These are phyloP conservation scores for Parasteatoda tepidariorum DNA, from an alignment of 1,140 invertebrate genomes.

Conservation along the genomic window DNA sequence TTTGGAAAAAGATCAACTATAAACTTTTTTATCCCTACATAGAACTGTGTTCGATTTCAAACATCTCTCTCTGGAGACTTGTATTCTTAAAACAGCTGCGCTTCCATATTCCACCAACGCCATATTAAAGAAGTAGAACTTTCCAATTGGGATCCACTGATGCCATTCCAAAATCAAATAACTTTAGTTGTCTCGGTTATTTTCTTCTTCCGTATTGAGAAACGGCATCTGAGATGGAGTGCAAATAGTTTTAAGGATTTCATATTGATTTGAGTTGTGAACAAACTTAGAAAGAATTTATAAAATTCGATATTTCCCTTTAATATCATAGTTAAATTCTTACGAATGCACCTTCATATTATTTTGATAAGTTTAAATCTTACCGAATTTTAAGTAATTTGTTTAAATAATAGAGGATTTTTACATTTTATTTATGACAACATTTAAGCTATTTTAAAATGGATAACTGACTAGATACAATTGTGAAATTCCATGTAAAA, in stretches of 20 bases:
- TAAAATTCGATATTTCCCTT: no score
- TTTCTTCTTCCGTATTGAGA: conserved; percentile 1
- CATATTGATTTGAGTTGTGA: conserved; percentile 4
- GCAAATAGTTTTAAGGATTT: conserved; percentile 42
- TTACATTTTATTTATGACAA: no score
- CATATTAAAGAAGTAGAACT: conserved; percentile 20
- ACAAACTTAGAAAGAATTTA: neutral
- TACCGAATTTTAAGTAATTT: no score
- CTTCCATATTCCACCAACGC: conserved; percentile 15
- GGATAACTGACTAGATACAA: no score
- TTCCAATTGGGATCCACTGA: conserved; percentile 28
- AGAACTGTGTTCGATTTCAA: neutral
- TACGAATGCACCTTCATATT: no score
- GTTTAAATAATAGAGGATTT: no score
- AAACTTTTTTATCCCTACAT: neutral
- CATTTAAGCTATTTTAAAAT: no score
- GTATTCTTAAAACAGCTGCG: conserved; percentile 12
- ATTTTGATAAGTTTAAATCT: no score
- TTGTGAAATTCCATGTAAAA: no score
- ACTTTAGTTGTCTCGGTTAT: conserved; percentile 9
- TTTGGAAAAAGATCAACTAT: neutral
- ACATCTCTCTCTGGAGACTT: neutral
- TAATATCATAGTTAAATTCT: no score
- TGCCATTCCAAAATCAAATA: conserved; percentile 46
- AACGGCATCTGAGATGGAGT: conserved; percentile 1